Percentiles rank a stretch among this genome's conserved stretches.
Conservation (phyloP, 1,140 invertebrate species). For the Bombus waltoni region DNA sequence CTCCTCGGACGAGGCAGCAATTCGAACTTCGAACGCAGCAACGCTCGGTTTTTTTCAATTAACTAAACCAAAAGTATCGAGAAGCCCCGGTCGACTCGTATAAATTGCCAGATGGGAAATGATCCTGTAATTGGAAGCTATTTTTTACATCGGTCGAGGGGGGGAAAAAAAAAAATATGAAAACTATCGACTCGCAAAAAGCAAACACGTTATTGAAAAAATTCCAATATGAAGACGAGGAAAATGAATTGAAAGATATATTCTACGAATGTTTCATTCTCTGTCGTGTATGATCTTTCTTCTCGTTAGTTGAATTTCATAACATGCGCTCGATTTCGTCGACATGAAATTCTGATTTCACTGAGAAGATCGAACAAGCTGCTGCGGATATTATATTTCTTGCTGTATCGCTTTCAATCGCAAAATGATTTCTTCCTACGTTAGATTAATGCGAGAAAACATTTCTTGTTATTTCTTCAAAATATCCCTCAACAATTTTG, state of each 20-base stretch:
- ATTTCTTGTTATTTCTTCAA: background rate
- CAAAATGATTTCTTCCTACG: background rate
- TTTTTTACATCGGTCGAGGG: background rate
- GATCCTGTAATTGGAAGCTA: slow-evolving; percentile 31
- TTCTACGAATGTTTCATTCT: background rate
- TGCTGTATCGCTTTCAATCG: background rate
- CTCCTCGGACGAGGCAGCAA: background rate
- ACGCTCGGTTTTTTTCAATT: slow-evolving; percentile 41
- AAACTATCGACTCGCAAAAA: background rate
- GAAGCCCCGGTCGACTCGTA: background rate
- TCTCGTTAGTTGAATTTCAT: background rate
- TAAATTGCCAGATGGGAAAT: background rate
- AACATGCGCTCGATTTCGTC: background rate
- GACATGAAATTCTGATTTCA: background rate
- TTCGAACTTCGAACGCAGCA: slow-evolving; percentile 20
- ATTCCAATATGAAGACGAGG: background rate
- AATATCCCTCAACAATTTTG: background rate
- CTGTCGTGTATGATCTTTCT: background rate
- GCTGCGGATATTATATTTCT: background rate
- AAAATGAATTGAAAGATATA: background rate
- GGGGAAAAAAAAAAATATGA: too few relatives aligned
- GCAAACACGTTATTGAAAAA: background rate
- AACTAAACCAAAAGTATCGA: slow-evolving; percentile 41
- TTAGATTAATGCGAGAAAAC: background rate
- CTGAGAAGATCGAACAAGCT: too few relatives aligned